A percentile compares a stretch with the other conserved stretches of the same genome.
phyloP scores from a whole-genome alignment of 2,113 vertebrate genomes.

The Lonchura striata region DNA sequence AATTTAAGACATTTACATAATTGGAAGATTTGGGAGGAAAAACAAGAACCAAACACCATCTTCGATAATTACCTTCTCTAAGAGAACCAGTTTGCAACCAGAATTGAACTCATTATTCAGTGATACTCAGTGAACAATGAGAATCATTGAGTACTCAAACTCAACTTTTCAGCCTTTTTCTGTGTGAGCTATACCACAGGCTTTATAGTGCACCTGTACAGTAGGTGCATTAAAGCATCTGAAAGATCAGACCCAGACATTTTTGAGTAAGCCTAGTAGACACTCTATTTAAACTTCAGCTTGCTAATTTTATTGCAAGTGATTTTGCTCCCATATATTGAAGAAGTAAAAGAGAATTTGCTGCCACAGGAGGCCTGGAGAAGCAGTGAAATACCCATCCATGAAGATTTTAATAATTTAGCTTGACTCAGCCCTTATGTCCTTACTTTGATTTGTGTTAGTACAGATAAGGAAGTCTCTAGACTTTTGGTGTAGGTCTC shows the following conservation, averaged over 20 bases:
- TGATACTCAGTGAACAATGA: no score
- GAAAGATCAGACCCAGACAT: neutral
- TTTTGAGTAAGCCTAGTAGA: neutral
- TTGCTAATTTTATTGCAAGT: neutral
- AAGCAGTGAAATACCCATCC: neutral
- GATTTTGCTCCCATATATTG: neutral
- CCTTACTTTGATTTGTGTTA: neutral
- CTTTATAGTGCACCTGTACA: neutral
- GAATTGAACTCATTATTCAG: no score
- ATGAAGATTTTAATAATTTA: neutral
- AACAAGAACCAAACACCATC: neutral
- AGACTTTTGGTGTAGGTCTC: neutral
- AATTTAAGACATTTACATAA: neutral
- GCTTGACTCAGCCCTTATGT: neutral
- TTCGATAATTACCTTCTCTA: neutral
- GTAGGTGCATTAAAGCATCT: neutral
- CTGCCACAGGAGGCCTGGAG: neutral
- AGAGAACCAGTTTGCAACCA: neutral
- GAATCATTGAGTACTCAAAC: neutral
- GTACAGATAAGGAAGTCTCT: neutral
- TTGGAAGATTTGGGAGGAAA: neutral
- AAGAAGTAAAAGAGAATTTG: neutral
- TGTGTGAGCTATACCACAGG: neutral
- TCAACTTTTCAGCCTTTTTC: neutral
- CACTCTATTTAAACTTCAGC: neutral